These are phyloP conservation scores for Amyelois transitella DNA, from an alignment of 1,140 invertebrate species.

Conservation along the genomic window DNA sequence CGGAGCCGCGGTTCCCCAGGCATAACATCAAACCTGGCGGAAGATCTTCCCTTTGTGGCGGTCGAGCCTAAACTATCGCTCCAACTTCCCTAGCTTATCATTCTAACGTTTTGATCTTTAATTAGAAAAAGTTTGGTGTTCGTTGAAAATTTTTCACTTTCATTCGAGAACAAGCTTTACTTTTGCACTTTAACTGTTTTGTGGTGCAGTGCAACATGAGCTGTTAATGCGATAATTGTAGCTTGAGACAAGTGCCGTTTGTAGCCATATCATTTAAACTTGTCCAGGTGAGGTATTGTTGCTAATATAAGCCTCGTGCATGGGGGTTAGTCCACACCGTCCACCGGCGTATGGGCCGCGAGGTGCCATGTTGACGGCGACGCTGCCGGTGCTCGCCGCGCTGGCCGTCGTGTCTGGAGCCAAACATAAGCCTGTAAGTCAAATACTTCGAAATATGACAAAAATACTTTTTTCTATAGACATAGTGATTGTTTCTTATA, in stretches of 20 bases:
- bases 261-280: constrained; percentile 14
- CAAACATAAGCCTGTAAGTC: constrained; percentile 57
- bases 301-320: not conserved
- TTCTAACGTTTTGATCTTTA: too few species aligned
- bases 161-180: too few species aligned
- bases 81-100: too few species aligned
- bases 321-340: constrained; percentile 7
- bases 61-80: too few species aligned
- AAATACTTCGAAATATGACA: too few species aligned
- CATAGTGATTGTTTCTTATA: too few species aligned
- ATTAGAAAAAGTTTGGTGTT: too few species aligned
- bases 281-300: not conserved
- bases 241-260: constrained; percentile 16
- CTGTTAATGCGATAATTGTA: constrained; percentile 36
- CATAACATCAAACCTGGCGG: too few species aligned
- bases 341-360: constrained; percentile 12
- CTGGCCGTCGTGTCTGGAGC: constrained; percentile 23
- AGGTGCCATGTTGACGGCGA: constrained; percentile 39
- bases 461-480: too few species aligned
- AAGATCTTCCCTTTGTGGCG: too few species aligned
- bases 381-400: constrained; percentile 28
- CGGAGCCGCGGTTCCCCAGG: too few species aligned
- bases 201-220: not conserved
- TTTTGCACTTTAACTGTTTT: not conserved
- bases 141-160: not conserved